Conservation (phyloP, 2,888 invertebrate species). For the Arrhopalites spinosus region DNA sequence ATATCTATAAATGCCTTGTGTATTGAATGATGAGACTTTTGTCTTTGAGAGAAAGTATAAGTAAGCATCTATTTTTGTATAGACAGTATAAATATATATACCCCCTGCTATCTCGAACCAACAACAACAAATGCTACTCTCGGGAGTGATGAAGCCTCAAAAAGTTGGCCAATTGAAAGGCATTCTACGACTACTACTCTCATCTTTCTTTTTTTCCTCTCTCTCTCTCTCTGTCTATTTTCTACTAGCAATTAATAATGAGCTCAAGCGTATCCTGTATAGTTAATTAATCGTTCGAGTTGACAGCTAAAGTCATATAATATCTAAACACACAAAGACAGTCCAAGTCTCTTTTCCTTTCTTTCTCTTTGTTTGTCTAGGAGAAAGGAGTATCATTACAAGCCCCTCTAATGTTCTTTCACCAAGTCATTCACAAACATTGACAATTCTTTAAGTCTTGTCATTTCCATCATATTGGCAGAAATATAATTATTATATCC, state of each 20-base stretch:
- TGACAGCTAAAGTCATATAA: conserved; percentile 25
- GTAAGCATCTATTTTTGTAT: too few species aligned
- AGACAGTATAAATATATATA: background rate
- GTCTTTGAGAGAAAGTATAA: background rate
- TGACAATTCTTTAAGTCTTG: background rate
- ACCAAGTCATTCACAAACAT: background rate
- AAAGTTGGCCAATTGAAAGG: background rate
- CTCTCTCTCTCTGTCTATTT: background rate
- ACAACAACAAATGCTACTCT: conserved; percentile 17
- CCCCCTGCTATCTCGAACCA: background rate
- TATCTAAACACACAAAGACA: background rate
- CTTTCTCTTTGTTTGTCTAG: background rate
- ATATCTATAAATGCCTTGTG: background rate
- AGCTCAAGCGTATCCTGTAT: conserved; percentile 23
- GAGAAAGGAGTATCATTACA: background rate
- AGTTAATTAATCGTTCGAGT: conserved; percentile 22
- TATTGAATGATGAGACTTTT: conserved; percentile 14
- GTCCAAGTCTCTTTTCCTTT: too few species aligned
- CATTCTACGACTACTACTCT: background rate
- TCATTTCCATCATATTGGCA: background rate
- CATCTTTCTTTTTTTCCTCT: background rate
- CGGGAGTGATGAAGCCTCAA: conserved; percentile 20
- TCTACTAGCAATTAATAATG: conserved; percentile 26
- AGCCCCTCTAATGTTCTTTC: background rate
- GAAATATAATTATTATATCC: background rate